Evolutionary conservation across 2,113 vertebrate species (phyloP), one percentile per base, ranked within the genome.

Genomic region (Pollimyrus isidori): DNA sequence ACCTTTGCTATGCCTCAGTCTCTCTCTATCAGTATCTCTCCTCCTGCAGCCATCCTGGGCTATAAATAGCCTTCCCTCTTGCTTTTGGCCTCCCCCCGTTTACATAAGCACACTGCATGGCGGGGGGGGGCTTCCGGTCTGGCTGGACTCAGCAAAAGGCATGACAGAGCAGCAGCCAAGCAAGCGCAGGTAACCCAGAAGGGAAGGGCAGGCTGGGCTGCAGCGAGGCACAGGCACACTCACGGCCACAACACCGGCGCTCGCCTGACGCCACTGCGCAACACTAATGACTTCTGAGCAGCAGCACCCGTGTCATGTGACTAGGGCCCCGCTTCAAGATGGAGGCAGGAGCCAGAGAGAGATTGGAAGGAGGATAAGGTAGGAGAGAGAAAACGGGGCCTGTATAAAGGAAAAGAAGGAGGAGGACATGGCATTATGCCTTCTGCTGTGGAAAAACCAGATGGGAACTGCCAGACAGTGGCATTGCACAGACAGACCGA

Each of bases 21-120:
- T 52, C 21, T 86, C 53, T 85, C 39, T 89, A 87, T 56, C 83
- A 58, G 35, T 91, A 92, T 90, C 62, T 94, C 93, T 95, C 92
- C 92, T 89, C 94, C 94, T 94, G 93, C 93, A 95, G 94, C 91
- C 92, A 91, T 39, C 92, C 93, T 58, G 91, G 90, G 93, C 93
- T 95, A 95, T 94, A 96, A 95, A 95, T 95, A 96, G 93, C 94
- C 91, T 93, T 93, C 92, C 84, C 94, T 94, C 92, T 94, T 19
- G 92, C 94, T 93, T 94, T 94, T 93, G 92, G 92, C 93, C 94
- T 56, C 94, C 95, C 95, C 94, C 92, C 93, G 94, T 96, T 96
- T 96, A 95, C 95, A 96, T 95, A 96, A 95, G 95, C 93, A 91
- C 92, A 93, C 89, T 76, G 92, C 86, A 89, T 53, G 89, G 89